Base-by-base conservation (phyloP, 1,140 invertebrate species). In the Samia ricini region DNA sequence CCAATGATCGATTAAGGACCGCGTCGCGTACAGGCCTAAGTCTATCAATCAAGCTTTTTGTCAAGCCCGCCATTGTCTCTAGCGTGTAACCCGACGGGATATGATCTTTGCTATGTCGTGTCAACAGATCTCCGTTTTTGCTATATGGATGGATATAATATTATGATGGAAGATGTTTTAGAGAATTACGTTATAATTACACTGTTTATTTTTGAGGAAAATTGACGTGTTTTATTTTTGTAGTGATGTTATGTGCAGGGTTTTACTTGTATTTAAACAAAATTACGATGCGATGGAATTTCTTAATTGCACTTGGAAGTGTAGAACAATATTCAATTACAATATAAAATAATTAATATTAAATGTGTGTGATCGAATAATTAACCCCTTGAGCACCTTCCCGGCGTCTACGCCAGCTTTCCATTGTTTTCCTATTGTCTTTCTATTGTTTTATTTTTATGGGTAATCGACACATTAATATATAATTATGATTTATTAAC, bases 1-100 rank as follows among this genome's bases (percentile, higher is more conserved):
- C 48, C 59, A 42, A 42, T 42, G 61, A 68, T 68, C 57, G 66
- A 68, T 68, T 57, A 60, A 60, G 61, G 57, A 42, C 22, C 61
- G 61, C 61, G 66, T 63, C 61, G 58, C 29, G 33, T 57, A 52
- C 63, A 64, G 63, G 20, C 15, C 60, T 23, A 10, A 33, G 26
- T 63, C 65, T 60, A 67, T 67, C 65, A 63, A 67, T 67, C 65
- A 67, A 52, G 57, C 61, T 67, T 67, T 67, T 67, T 67, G 65
- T 63, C 61, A 51, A 51, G 52, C 52, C 2, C 52, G 22, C 33
- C 33, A 42, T 55, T 55, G 52, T 42, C 33, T 42, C 33, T 42
- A 10, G 33, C 33, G 33, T 42, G 10, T 42, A 42, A 42, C 33
- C 33, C 52, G 52, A 18, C 20, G 21, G 5, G 52, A 23, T 24